Evolutionary conservation across 2,797 vertebrate genomes (phyloP), one percentile per base, ranked within the genome.

Genomic region (Acropternis orthonyx): DNA sequence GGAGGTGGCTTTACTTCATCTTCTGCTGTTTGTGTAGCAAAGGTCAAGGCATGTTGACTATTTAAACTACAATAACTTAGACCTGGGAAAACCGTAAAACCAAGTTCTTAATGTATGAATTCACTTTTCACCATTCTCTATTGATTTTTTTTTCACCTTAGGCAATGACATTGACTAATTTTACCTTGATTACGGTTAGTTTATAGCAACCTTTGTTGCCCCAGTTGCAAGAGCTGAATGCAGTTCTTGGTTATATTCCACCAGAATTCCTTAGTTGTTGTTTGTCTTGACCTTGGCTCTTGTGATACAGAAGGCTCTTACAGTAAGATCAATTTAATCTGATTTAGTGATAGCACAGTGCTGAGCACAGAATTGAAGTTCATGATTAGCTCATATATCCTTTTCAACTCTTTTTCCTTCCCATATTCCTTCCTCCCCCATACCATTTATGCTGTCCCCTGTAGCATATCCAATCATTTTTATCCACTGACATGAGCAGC

Each of bases 271-370:
- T 66, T 74, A 44, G 39, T 67, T 66, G 34, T 16, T 91, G 20
- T 92, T 92, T 91, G 62, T 85, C 92, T 93, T 88, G 92, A 91
- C 95, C 69, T 92, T 93, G 82, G 43, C 72, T 85, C 56, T 78
- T 81, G 55, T 15, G 72, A 55, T 83, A 44, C 78, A 80, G 78
- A 73, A 91, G 72, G 62, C 32, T 83, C 91, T 75, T 67, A 69
- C 44, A 83, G 82, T 63, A 55, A 85, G 81, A 87, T 91, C 86
- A 80, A 9, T 92, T 93, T 96, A 85, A 88, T 87, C 56, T 93
- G 88, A 87, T 92, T 89, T 89, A 80, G 63, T 80, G 87, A 75
- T 95, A 91, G 69, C 74, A 32, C 41, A 48, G 76, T 72, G 28
- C 89, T 94, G 79, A 83, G 73, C 66, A 62, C 73, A 72, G 61